A percentile compares a stretch with the other conserved stretches of the same genome.
Evolutionary conservation across 2,797 vertebrate species (phyloP).

Genomic region (Pantherophis alleghaniensis): DNA sequence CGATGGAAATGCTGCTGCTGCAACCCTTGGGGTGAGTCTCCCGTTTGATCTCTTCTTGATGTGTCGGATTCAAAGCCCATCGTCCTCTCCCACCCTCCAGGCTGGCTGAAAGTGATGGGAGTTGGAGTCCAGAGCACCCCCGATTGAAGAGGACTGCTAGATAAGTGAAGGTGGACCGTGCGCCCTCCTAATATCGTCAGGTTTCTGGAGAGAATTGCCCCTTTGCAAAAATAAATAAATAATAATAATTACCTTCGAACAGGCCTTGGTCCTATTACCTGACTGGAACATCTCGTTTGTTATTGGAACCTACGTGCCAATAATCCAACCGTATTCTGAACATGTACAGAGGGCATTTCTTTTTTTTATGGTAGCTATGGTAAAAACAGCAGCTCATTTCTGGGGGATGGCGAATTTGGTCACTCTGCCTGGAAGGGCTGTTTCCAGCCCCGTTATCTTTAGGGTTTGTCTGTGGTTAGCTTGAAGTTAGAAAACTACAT

Average conservation of each 20-base stretch:
- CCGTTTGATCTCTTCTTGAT: neutral
- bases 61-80: neutral
- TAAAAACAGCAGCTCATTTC: neutral
- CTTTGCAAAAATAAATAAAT: neutral
- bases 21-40: conserved; percentile 36
- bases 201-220: neutral
- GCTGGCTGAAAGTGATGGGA: neutral
- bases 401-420: neutral
- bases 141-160: neutral
- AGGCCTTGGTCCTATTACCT: neutral
- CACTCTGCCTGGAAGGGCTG: neutral
- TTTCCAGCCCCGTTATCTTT: neutral
- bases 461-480: neutral
- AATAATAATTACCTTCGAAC: neutral
- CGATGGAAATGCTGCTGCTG: conserved; percentile 81
- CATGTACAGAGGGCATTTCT: neutral
- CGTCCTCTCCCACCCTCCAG: too few species aligned
- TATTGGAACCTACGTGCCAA: neutral
- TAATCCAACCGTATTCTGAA: neutral
- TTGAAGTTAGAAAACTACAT: neutral
- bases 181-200: neutral
- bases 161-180: neutral
- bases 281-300: neutral
- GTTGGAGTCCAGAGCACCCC: neutral
- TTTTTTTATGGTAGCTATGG: neutral